Evolutionary conservation across 2,797 vertebrate genomes (phyloP).

Genomic region (Lemur catta): DNA sequence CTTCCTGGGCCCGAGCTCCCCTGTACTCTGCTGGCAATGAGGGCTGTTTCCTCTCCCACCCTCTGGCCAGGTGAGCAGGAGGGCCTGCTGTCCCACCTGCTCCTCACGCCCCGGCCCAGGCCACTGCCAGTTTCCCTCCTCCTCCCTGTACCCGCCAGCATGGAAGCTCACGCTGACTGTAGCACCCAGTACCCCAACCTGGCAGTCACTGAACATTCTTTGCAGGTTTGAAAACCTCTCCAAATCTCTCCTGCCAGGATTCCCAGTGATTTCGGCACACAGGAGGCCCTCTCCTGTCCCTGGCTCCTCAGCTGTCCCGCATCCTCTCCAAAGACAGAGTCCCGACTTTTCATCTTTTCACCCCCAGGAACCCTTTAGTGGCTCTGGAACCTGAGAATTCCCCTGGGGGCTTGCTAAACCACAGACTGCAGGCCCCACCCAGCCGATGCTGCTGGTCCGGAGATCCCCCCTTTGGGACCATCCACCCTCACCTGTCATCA

Average conservation of each 20-base stretch:
- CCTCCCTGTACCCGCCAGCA: neutral
- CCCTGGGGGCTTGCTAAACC: neutral
- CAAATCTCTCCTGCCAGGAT: no score
- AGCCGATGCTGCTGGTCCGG: fast-evolving
- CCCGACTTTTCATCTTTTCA: neutral
- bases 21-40: no score
- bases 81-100: no score
- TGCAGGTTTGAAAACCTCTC: neutral
- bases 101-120: neutral
- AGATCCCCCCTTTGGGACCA: neutral
- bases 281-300: neutral
- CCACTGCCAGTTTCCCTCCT: neutral
- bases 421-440: neutral
- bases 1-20: fast-evolving
- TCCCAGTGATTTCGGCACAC: no score
- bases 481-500: neutral
- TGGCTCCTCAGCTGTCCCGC: neutral
- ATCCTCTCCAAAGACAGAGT: neutral
- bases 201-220: neutral
- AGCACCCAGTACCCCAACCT: neutral
- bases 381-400: neutral
- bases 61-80: neutral
- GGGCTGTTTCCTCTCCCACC: neutral
- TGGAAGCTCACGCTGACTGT: neutral
- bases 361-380: neutral